Base-by-base conservation (phyloP, 2,888 invertebrate species). In the Spilosoma lubricipeda region DNA sequence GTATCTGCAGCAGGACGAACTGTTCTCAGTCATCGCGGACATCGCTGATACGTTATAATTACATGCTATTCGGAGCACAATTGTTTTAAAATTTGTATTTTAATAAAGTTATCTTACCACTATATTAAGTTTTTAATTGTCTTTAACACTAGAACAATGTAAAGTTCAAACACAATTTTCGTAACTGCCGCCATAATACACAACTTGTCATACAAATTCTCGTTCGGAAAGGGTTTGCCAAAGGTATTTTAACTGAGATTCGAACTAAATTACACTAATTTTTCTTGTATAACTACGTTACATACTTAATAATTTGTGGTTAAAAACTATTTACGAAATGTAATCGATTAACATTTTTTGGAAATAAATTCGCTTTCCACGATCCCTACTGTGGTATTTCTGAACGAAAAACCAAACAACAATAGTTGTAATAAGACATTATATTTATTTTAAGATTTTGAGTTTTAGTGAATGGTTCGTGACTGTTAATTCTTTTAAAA, bases 1-100 rank as follows among this genome's bases (percentile, higher is more conserved):
- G 93, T 96, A 20, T 90, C 94, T 1, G 89, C 94, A 0, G 90
- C 94, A 65, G 91, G 93, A 65, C 90, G 94, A 79, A 86, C 89
- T 13, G 84, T 89, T 59, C 70, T 78, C 72, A 8, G 71, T 7
- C 68, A 77, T 27, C 73, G 67, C 68, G 71, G 76, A 52, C 67
- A 70, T 30, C 73, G 75, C 36, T 67, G 33, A 72, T 20, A 23
- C 52, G 15, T 42, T 67, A 67, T 15, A 11, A n/a, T 42, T 42
- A 27, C 39, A 27, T 68, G 11, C 18, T 5, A 30, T 68, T 27
- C 30, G 4, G 30, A 27, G 7, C 30, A 59, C 0, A 59, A 59
- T 1, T 30, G 1, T 13, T 3, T 63, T 30, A 30, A 15, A 30
- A 63, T 52, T 23, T 23, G 0, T 1, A 7, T 52, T 5, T 15